Percentiles rank a stretch among this genome's conserved stretches.
Evolutionary conservation across 2,113 vertebrate species (phyloP).

Genomic region (Mandrillus leucophaeus): DNA sequence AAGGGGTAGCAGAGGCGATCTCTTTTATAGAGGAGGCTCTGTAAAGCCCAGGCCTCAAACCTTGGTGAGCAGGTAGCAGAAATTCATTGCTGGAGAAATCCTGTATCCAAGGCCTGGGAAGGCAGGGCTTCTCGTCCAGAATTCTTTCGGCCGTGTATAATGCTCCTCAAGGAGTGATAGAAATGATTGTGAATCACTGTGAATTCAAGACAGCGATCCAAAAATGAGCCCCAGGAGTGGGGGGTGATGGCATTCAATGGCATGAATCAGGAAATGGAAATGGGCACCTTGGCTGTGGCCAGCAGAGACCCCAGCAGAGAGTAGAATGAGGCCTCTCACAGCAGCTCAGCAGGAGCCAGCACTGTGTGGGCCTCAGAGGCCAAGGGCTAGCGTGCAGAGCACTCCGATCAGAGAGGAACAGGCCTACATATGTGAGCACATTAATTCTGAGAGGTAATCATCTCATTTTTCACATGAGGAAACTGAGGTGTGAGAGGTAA

Average conservation of each 20-base stretch:
- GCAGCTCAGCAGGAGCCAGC: background rate
- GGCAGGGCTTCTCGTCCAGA: background rate
- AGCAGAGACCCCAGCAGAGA: background rate
- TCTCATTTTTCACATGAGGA: slow-evolving; percentile 42
- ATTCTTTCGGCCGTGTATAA: background rate
- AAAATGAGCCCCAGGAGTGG: background rate
- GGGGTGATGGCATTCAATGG: background rate
- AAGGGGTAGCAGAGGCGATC: background rate
- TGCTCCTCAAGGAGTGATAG: background rate
- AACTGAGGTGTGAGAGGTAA: background rate
- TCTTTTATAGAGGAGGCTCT: background rate
- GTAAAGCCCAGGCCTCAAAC: background rate
- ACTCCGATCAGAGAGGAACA: background rate
- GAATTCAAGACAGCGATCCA: background rate
- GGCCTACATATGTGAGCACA: background rate
- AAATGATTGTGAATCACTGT: background rate
- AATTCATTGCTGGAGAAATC: background rate
- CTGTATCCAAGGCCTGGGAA: background rate
- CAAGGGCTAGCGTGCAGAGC: background rate
- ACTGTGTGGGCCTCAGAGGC: background rate
- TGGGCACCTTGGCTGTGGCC: background rate
- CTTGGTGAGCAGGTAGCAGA: background rate
- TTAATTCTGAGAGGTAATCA: background rate
- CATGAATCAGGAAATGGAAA: background rate
- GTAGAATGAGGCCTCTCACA: background rate